A percentile compares a stretch with the other conserved stretches of the same genome.
Conservation (phyloP, 2,888 invertebrate genomes). For the Archips crataeganus region DNA sequence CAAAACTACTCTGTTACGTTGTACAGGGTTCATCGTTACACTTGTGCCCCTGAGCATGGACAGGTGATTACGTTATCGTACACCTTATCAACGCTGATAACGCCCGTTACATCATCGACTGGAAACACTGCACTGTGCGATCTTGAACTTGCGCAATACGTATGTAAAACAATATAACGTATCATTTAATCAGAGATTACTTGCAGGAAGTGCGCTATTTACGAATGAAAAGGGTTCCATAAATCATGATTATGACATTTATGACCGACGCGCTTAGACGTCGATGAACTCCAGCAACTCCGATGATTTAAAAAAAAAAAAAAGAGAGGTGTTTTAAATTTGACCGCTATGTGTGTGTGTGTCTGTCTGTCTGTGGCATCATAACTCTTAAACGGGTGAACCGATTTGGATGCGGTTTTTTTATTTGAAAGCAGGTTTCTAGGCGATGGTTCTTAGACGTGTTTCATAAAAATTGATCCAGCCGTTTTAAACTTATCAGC, state of each 20-base stretch:
- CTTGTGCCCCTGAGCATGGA: slow-evolving; percentile 41
- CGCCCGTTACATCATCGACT: slow-evolving; percentile 45
- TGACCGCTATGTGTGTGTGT: too few species aligned
- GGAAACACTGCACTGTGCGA: slow-evolving; percentile 34
- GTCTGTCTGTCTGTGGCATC: too few species aligned
- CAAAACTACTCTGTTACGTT: background rate
- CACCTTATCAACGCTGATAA: slow-evolving; percentile 44
- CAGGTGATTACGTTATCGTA: slow-evolving; percentile 47
- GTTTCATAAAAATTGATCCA: too few species aligned
- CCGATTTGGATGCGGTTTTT: too few species aligned
- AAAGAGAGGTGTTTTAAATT: too few species aligned
- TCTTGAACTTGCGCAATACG: slow-evolving; percentile 38
- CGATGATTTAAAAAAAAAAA: too few species aligned
- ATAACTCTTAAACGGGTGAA: too few species aligned
- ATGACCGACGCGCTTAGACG: background rate
- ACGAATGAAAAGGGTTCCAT: background rate
- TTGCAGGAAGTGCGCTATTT: slow-evolving; percentile 10
- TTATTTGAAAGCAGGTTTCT: too few species aligned
- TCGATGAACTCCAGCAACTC: background rate
- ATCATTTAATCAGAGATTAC: slow-evolving; percentile 1
- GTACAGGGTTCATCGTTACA: slow-evolving; percentile 20
- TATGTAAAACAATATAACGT: slow-evolving; percentile 11
- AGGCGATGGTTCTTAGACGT: too few species aligned
- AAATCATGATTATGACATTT: background rate
- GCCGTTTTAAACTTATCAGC: too few species aligned